These are phyloP conservation scores for Sebastes trivittatus DNA, from an alignment of 2,797 vertebrate genomes.

Conservation along the genomic window DNA sequence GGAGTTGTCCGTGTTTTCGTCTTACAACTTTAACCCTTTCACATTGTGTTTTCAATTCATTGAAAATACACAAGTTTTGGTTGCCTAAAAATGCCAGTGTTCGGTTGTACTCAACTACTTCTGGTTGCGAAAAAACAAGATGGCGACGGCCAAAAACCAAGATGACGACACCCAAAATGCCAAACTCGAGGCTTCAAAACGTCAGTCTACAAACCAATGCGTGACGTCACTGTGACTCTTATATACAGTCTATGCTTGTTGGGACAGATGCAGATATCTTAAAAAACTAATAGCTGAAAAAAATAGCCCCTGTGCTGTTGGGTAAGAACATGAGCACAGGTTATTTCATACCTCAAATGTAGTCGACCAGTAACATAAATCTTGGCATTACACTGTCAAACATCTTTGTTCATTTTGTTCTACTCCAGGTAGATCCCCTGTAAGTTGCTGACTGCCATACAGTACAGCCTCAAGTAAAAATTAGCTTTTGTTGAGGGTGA, in stretches of 20 bases:
- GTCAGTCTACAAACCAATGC: background rate
- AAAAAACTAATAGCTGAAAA: background rate
- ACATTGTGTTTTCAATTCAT: background rate
- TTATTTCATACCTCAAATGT: slow-evolving; percentile 14
- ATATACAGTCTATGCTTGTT: background rate
- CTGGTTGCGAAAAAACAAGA: background rate
- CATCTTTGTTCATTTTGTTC: background rate
- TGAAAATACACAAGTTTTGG: background rate
- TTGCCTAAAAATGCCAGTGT: background rate
- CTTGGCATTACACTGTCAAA: background rate
- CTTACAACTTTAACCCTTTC: background rate
- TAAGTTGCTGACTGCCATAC: slow-evolving; percentile 26
- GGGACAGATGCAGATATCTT: background rate
- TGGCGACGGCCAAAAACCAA: background rate
- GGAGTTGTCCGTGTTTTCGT: background rate
- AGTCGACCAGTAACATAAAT: slow-evolving; percentile 8
- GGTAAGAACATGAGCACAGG: background rate
- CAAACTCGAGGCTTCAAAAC: background rate
- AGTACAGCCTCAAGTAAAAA: slow-evolving; percentile 22
- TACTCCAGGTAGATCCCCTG: background rate
- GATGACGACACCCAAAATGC: background rate
- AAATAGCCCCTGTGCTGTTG: background rate
- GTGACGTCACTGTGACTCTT: background rate
- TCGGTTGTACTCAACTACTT: rapidly evolving
- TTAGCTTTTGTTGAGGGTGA: slow-evolving; percentile 19